phyloP scores from a whole-genome alignment of 2,797 vertebrate species.

The Bradypus variegatus region DNA sequence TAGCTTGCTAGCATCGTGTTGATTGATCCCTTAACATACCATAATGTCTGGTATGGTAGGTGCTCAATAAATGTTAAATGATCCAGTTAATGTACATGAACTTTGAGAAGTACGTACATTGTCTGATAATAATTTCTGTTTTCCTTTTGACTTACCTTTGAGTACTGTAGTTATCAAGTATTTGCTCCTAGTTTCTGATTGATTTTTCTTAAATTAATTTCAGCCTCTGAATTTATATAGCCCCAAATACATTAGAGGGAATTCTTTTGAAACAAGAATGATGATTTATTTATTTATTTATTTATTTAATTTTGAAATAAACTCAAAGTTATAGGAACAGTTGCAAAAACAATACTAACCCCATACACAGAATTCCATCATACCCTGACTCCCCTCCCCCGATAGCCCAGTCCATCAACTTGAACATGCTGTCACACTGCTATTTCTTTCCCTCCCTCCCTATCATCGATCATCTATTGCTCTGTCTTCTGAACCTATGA shows the following conservation, averaged over 20 bases:
- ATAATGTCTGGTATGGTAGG: not conserved
- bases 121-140: not conserved
- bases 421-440: too few relatives aligned
- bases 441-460: too few relatives aligned
- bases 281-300: too few relatives aligned
- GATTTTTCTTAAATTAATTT: slow-evolving; percentile 34
- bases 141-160: not conserved
- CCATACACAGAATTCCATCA: too few relatives aligned
- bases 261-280: slow-evolving; percentile 27
- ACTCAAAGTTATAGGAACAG: too few relatives aligned
- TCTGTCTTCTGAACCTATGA: too few relatives aligned
- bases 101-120: not conserved
- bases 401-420: too few relatives aligned
- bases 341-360: too few relatives aligned
- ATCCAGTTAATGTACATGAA: not conserved
- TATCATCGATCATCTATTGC: too few relatives aligned
- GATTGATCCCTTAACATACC: not conserved
- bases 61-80: not conserved
- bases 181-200: not conserved
- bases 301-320: too few relatives aligned
- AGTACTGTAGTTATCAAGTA: not conserved
- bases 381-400: too few relatives aligned
- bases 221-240: slow-evolving; percentile 14
- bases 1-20: not conserved
- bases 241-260: not conserved